Base-by-base conservation (phyloP, 2,888 invertebrate genomes). In the Hipparchia semele region DNA sequence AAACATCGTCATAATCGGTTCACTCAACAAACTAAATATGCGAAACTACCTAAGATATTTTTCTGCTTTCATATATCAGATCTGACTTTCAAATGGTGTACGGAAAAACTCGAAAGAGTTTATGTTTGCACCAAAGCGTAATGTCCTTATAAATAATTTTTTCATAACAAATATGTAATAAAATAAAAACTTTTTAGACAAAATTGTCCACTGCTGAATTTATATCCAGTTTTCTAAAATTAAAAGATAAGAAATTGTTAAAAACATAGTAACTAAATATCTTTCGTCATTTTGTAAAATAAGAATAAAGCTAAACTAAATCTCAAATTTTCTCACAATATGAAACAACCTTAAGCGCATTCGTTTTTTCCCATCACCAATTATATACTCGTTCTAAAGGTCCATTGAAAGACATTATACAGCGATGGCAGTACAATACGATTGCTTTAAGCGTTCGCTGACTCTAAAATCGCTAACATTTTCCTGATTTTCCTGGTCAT, bases 321-420 rank as follows among this genome's bases (percentile, higher is more conserved):
- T 53, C 13, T 2, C 56, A 46, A 67, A 10, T 45, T 67, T n/a
- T 45, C 0, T 0, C 59, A 23, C 23, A 56, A 49, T 49, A 51
- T 68, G 59, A 68, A 68, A 10, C 5, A 6, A 68, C 81, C 82
- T 79, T 86, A 82, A 84, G 85, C 83, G 82, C 51, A 51, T 51
- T 51, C 49, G 53, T 88, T 90, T 90, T 90, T 90, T 85, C 82
- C 83, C 84, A 82, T 84, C 80, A 85, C 86, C 87, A 91, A 90
- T 90, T 39, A 39, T 39, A 39, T 90, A 90, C 86, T 84, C 86
- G 87, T 89, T 89, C 87, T 87, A 88, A 87, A 85, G 84, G 80
- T 83, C 86, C 81, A 88, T 90, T 90, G 86, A 87, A 87, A 86
- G 53, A 46, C 53, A 72, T 23, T 66, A 72, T 61, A 51, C 65